phyloP scores from a whole-genome alignment of 2,113 vertebrate species.

The Microcebus tavaratra region DNA sequence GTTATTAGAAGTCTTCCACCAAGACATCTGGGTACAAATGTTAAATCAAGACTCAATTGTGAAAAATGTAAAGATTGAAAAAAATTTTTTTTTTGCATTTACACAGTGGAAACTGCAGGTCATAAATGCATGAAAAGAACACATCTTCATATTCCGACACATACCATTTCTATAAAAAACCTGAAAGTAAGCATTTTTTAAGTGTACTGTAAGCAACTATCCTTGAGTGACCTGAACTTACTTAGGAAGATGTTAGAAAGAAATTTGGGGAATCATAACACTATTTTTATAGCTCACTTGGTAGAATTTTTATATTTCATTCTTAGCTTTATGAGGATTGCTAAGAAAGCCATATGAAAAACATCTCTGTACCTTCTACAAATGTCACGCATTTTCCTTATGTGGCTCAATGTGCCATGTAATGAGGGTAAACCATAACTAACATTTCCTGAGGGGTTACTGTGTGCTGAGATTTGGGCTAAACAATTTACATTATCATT shows the following conservation, averaged over 20 bases:
- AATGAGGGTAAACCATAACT: not conserved
- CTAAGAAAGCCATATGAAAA: not conserved
- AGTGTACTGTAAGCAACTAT: not conserved
- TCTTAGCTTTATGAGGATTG: slow-evolving; percentile 31
- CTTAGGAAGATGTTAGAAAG: not conserved
- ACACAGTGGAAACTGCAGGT: not conserved
- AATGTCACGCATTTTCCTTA: slow-evolving; percentile 24
- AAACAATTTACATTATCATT: not conserved
- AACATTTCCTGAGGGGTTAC: not conserved
- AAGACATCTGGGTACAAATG: not conserved
- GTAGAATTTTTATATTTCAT: slow-evolving; percentile 10
- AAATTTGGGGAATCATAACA: not conserved
- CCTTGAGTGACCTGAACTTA: not conserved
- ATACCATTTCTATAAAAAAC: slow-evolving; percentile 14
- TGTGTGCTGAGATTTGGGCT: not conserved
- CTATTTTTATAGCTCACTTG: not conserved
- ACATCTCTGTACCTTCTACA: not conserved
- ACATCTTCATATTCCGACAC: not conserved
- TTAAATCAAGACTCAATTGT: slow-evolving; percentile 7
- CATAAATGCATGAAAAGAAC: slow-evolving; percentile 5
- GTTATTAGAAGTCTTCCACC: not conserved
- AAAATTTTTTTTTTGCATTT: not conserved
- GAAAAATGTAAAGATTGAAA: not conserved
- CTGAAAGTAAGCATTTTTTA: slow-evolving; percentile 32
- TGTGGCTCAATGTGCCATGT: not conserved